Conservation (phyloP, 2,888 invertebrate genomes). For the Pyralis farinalis region DNA sequence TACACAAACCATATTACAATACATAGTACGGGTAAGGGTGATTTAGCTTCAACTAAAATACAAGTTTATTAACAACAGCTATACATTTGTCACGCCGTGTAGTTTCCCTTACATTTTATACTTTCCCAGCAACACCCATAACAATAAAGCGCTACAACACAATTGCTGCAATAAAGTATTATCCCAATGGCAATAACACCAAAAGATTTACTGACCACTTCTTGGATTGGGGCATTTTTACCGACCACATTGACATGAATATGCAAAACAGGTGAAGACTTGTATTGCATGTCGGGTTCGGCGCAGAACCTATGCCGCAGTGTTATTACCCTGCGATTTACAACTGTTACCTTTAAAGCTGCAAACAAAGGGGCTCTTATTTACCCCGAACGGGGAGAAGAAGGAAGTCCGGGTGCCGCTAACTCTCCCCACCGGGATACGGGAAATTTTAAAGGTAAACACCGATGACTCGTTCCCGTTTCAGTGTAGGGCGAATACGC, state of each 20-base stretch:
- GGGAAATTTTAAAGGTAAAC: constrained; percentile 42
- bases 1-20: no score
- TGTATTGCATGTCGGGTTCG: constrained; percentile 44
- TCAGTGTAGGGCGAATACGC: constrained; percentile 25
- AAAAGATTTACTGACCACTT: constrained; percentile 15
- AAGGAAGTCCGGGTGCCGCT: constrained; percentile 43
- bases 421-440: constrained; percentile 27
- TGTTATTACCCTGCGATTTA: constrained; percentile 61
- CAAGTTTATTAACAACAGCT: no score
- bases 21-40: no score
- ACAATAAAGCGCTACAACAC: constrained; percentile 8
- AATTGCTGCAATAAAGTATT: constrained; percentile 5
- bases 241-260: constrained; percentile 34
- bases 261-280: constrained; percentile 43
- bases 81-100: no score
- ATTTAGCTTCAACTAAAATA: no score
- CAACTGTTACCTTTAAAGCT: constrained; percentile 51
- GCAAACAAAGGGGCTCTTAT: constrained; percentile 55
- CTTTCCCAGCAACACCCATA: not conserved
- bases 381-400: constrained; percentile 39
- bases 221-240: constrained; percentile 37
- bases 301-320: constrained; percentile 26
- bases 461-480: constrained; percentile 35
- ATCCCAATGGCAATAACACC: constrained; percentile 5
- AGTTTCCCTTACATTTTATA: not conserved